Base-by-base conservation (phyloP, 2,113 vertebrate genomes). In the Ranitomeya imitator region DNA sequence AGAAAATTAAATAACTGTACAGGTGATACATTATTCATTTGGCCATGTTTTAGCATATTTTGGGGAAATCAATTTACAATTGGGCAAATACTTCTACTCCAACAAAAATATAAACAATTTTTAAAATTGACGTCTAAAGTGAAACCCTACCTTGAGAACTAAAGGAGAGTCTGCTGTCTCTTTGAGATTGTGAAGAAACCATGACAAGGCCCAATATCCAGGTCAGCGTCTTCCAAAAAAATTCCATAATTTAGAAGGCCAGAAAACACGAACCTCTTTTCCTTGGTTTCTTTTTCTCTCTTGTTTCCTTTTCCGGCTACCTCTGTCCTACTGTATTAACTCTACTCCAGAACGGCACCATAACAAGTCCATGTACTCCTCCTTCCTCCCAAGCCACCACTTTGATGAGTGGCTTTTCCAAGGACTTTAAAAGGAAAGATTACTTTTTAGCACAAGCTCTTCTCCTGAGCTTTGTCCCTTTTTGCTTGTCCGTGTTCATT, bases 181-280 rank as follows among this genome's bases (percentile, higher is more conserved):
- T 96, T 92, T 96, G 96, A 95, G 97, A 96, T 93, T 97, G 97
- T 59, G 97, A 96, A 93, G 97, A 96, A 92, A 96, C 96, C 97
- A 99, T 96, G 94, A 96, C 94, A 92, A 99, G 94, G 96, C 96
- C 97, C 95, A 99, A 96, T 93, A 97, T 98, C 98, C 97, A 99
- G 94, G 96, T 97, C 96, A 98, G 96, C 94, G 94, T 97, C 97
- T 98, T 99, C 98, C 97, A 98, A 96, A 98, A 96, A 96, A 97
- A 95, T 97, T 99, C 98, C 98, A 99, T 99, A 96, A 97, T 99
- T 99, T 96, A 96, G 94, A 94, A 94, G 92, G 95, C 94, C 94
- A 92, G 21, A 85, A 74, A 65, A 26, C 54, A 19, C 31, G 52
- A 16, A 79, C 15, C 59, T 89, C 19, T 83, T 84, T 57, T 81